phyloP scores from a whole-genome alignment of 2,888 invertebrate species.

The Cacoxenus indagator region DNA sequence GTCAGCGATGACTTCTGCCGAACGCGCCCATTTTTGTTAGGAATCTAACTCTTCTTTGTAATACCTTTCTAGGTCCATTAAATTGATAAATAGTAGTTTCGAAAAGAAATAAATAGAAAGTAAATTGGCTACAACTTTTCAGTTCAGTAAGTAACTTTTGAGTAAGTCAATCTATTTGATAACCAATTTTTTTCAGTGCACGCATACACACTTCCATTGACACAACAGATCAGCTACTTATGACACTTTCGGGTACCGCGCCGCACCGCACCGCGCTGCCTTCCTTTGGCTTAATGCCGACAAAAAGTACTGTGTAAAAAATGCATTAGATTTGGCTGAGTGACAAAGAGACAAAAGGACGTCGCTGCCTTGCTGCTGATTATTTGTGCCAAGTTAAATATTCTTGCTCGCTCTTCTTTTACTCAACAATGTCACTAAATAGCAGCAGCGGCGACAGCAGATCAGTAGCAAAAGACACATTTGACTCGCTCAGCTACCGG shows the following conservation, averaged over 20 bases:
- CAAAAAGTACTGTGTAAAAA: background rate
- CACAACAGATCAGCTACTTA: background rate
- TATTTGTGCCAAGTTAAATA: constrained; percentile 11
- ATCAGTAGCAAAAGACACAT: background rate
- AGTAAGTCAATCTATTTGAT: too few relatives aligned
- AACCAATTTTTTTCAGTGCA: background rate
- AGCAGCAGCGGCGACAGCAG: background rate
- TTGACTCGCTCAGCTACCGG: constrained; percentile 2
- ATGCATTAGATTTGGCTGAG: constrained; percentile 9
- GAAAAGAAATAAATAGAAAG: too few relatives aligned
- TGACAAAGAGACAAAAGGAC: background rate
- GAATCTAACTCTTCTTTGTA: too few relatives aligned
- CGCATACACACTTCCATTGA: background rate
- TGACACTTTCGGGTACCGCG: background rate
- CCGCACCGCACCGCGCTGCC: background rate
- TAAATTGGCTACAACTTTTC: too few relatives aligned
- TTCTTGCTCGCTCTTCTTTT: background rate
- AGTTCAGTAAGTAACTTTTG: too few relatives aligned
- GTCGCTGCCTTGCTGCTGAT: background rate
- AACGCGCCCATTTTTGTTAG: too few relatives aligned
- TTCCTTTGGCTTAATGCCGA: background rate
- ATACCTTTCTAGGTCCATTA: too few relatives aligned
- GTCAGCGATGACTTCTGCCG: too few relatives aligned
- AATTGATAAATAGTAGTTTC: too few relatives aligned
- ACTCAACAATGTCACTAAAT: background rate